Conservation (phyloP, 1,140 invertebrate genomes). For the Drosophila mayri region DNA sequence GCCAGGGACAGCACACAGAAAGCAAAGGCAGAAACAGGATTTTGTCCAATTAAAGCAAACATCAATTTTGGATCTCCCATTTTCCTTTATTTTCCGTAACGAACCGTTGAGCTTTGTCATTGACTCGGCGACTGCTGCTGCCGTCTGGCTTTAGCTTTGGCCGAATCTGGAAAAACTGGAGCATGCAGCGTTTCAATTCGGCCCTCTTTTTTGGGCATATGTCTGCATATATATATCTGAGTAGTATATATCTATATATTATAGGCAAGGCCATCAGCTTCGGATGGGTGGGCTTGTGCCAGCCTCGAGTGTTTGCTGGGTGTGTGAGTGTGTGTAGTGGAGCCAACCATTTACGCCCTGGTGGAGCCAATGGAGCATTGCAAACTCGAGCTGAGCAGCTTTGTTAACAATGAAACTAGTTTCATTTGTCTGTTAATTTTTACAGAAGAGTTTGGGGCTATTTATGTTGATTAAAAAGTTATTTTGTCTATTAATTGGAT, state of each 20-base stretch:
- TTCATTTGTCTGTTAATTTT: not conserved
- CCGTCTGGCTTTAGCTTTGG: slow-evolving; percentile 39
- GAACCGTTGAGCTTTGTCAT: slow-evolving; percentile 68
- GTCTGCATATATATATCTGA: not conserved
- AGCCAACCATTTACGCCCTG: slow-evolving; percentile 16
- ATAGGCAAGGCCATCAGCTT: slow-evolving; percentile 48
- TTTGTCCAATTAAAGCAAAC: slow-evolving; percentile 65
- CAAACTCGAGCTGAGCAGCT: slow-evolving; percentile 17
- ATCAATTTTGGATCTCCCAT: slow-evolving; percentile 26
- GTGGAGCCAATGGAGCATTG: slow-evolving; percentile 46
- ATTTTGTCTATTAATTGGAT: not conserved
- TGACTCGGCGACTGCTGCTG: slow-evolving; percentile 39
- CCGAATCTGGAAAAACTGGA: slow-evolving; percentile 58
- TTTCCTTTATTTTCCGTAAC: slow-evolving; percentile 41
- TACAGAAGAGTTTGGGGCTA: not conserved
- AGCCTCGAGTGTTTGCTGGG: slow-evolving; percentile 9
- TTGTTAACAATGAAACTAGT: slow-evolving; percentile 12
- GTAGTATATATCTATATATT: not conserved
- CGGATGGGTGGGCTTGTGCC: slow-evolving; percentile 34
- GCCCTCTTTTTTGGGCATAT: slow-evolving; percentile 26
- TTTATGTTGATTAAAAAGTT: not conserved
- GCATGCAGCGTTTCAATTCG: slow-evolving; percentile 42
- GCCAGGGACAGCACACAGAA: not conserved
- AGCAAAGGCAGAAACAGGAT: slow-evolving; percentile 39
- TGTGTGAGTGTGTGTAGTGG: slow-evolving; percentile 17